Percentiles rank a stretch among this genome's conserved stretches.
phyloP scores from a whole-genome alignment of 2,888 invertebrate genomes.

The Loripinus fragilis region DNA sequence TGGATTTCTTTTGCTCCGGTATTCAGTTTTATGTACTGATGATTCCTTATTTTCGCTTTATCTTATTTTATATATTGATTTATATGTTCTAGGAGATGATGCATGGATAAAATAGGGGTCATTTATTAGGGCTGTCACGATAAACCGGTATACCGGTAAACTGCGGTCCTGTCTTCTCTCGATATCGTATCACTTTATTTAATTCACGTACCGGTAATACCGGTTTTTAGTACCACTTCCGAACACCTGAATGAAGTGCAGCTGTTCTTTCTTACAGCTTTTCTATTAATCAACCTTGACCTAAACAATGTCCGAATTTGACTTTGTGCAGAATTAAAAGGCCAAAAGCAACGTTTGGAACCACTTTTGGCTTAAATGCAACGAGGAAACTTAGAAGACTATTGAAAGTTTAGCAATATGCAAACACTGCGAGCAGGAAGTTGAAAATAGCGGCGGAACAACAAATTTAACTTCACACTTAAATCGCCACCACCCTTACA shows the following conservation, averaged over 20 bases:
- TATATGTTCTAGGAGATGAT: no score
- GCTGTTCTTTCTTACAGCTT: no score
- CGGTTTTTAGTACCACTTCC: background rate
- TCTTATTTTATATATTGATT: no score
- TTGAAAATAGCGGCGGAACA: conserved; percentile 8
- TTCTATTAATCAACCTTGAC: no score
- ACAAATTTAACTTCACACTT: background rate
- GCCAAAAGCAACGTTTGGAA: conserved; percentile 11
- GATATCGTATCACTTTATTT: no score
- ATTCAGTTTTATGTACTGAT: no score
- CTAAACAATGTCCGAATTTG: no score
- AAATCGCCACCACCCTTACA: background rate
- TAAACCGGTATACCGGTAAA: conserved; percentile 13
- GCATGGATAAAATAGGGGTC: no score
- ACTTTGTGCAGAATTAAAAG: conserved; percentile 13
- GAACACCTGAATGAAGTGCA: background rate
- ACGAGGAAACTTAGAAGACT: no score
- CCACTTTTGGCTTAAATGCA: conserved; percentile 16
- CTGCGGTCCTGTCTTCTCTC: conserved; percentile 5
- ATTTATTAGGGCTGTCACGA: conserved; percentile 8
- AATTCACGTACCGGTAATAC: no score
- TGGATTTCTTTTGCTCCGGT: no score
- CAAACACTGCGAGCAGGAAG: background rate
- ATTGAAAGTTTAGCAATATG: background rate
- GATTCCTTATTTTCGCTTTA: no score